These are phyloP conservation scores for Zygothrica quintamaculata DNA, from an alignment of 2,888 invertebrate genomes.

Conservation along the genomic window DNA sequence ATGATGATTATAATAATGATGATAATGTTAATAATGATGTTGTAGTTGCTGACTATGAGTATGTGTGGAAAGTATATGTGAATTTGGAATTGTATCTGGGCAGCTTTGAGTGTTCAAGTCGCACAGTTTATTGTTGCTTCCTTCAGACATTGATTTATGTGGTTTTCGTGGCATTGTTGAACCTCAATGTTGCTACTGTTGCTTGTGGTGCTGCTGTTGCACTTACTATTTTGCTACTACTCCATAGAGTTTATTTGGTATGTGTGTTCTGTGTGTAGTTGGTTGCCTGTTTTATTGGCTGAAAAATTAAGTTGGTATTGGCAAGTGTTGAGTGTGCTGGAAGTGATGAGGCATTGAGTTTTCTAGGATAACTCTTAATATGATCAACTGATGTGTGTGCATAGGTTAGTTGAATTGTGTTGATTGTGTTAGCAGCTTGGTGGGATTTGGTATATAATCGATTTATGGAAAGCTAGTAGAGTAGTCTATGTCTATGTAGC, in stretches of 20 bases:
- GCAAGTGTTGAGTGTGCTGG: conserved; percentile 49
- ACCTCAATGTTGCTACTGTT: conserved; percentile 16
- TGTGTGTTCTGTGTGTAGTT: conserved; percentile 39
- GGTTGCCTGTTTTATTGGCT: conserved; percentile 65
- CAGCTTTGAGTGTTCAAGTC: conserved; percentile 10
- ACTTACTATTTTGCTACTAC: conserved; percentile 11
- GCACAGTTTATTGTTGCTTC: conserved; percentile 27
- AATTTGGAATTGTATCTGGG: not conserved
- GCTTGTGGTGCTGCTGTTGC: not conserved
- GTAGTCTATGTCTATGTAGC: conserved; percentile 4
- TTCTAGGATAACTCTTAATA: not conserved
- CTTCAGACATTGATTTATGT: conserved; percentile 75
- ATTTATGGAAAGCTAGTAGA: not conserved
- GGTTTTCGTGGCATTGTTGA: conserved; percentile 58
- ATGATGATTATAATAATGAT: conserved; percentile 11
- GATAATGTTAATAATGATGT: conserved; percentile 7
- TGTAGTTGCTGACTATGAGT: conserved; percentile 10
- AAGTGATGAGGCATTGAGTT: conserved; percentile 47
- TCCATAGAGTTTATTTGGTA: conserved; percentile 43
- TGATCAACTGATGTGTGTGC: conserved; percentile 3
- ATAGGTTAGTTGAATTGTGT: not conserved
- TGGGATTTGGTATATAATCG: too few species aligned
- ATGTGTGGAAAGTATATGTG: not conserved
- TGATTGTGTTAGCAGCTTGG: conserved; percentile 12
- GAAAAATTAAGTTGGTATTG: conserved; percentile 64